phyloP scores from a whole-genome alignment of 2,888 invertebrate species.

The Trichopoda pennipes region DNA sequence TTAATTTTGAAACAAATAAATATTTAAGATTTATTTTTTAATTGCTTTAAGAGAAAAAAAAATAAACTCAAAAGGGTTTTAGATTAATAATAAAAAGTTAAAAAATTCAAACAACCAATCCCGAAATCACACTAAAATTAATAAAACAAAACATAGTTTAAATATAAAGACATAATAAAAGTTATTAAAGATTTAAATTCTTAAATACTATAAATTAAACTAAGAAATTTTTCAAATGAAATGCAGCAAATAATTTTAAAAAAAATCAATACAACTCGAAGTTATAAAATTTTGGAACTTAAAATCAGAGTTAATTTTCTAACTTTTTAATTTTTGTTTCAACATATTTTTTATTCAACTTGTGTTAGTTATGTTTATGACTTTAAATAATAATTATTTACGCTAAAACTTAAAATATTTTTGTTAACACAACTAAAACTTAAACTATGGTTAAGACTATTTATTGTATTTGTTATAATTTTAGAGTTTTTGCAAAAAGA shows the following conservation, averaged over 20 bases:
- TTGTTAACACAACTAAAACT: neutral
- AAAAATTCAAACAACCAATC: too few relatives aligned
- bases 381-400: neutral
- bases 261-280: neutral
- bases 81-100: too few relatives aligned
- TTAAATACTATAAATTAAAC: too few relatives aligned
- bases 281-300: neutral
- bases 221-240: neutral
- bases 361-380: neutral
- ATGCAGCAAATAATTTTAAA: neutral
- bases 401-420: slow-evolving; percentile 12
- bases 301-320: neutral
- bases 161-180: too few relatives aligned
- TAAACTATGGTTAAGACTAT: slow-evolving; percentile 14
- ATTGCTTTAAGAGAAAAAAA: slow-evolving; percentile 5
- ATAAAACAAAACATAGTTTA: too few relatives aligned
- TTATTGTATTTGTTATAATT: slow-evolving; percentile 11
- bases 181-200: too few relatives aligned
- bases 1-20: neutral
- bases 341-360: neutral
- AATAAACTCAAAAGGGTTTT: too few relatives aligned
- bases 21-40: slow-evolving; percentile 19
- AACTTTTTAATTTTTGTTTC: too few relatives aligned
- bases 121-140: too few relatives aligned
- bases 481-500: slow-evolving; percentile 22